These are phyloP conservation scores for Conus ventricosus DNA, from an alignment of 1,140 invertebrate genomes.

Conservation along the genomic window DNA sequence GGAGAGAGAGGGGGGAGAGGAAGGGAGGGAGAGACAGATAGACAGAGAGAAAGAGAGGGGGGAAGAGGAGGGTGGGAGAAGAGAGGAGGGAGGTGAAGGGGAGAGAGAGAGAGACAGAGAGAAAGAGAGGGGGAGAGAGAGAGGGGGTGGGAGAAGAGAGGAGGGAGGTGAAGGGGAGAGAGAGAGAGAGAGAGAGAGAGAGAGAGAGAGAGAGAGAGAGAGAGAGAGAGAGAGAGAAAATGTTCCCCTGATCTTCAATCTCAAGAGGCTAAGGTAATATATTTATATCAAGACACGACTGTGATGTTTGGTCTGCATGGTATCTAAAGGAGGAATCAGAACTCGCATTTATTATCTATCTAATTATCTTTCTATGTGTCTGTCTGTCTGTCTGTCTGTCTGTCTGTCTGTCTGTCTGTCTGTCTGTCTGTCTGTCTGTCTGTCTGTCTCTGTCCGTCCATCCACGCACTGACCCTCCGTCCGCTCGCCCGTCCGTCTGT, in stretches of 20 bases:
- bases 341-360: too few species aligned
- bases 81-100: background rate
- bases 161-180: background rate
- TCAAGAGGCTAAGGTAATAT: too few species aligned
- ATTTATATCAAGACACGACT: too few species aligned
- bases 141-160: too few species aligned
- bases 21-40: too few species aligned
- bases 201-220: too few species aligned
- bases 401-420: background rate
- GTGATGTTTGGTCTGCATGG: too few species aligned
- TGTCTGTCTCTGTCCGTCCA: background rate
- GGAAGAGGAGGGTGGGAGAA: background rate
- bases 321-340: too few species aligned
- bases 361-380: background rate
- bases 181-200: background rate
- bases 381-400: background rate
- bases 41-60: slow-evolving; percentile 10
- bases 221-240: too few species aligned
- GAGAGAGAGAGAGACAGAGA: background rate
- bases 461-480: background rate
- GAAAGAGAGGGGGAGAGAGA: background rate
- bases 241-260: too few species aligned
- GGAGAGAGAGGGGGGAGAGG: too few species aligned
- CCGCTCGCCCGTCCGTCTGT: too few species aligned
- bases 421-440: background rate